A percentile compares a stretch with the other conserved stretches of the same genome.
Conservation (phyloP, 35 echinoderm and acorn worm genomes). For the Strongylocentrotus purpuratus region DNA sequence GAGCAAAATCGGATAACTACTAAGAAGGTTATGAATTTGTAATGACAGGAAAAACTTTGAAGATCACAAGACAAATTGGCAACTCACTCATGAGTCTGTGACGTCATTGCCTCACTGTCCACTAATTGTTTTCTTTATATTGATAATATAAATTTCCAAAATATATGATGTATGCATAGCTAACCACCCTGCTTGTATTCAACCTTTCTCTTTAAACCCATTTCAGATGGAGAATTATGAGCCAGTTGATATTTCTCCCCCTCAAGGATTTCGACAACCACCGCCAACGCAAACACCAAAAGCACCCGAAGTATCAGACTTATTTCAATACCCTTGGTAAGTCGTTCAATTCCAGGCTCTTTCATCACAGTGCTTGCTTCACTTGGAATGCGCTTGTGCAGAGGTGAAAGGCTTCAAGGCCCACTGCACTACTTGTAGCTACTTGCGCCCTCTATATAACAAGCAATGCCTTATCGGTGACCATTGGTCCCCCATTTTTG, state of each 20-base stretch:
- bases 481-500: too few species aligned
- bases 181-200: neutral
- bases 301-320: conserved; percentile 1
- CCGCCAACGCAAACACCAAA: neutral
- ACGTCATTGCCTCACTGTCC: too few species aligned
- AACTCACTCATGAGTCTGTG: too few species aligned
- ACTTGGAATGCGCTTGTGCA: neutral
- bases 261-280: neutral
- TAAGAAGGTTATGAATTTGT: too few species aligned
- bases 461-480: too few species aligned
- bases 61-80: too few species aligned
- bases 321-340: conserved; percentile 30
- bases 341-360: neutral
- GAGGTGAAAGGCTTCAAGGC: neutral
- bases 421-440: too few species aligned
- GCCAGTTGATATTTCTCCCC: neutral
- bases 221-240: conserved; percentile 33
- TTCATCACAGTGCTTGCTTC: neutral
- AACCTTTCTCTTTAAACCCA: neutral
- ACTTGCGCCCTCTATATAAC: too few species aligned
- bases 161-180: neutral
- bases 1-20: too few species aligned
- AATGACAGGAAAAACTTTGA: too few species aligned
- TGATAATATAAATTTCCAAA: too few species aligned
- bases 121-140: too few species aligned